Base-by-base conservation (phyloP, 2,888 invertebrate species). In the Volucella inanis region DNA sequence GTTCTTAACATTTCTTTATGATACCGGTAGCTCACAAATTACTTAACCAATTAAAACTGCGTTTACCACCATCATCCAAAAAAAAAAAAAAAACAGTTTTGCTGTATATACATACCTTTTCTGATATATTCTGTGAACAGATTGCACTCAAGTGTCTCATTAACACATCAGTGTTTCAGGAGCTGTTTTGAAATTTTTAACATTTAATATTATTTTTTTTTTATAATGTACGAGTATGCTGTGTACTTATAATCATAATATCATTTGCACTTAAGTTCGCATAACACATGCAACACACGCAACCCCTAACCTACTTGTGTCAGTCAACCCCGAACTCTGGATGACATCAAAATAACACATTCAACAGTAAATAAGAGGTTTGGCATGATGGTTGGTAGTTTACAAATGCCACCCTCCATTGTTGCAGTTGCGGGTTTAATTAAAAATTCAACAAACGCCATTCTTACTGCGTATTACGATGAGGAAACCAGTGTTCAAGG, bases 361-460 rank as follows among this genome's bases (percentile, higher is more conserved):
- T 74, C 74, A 78, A 79, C 79, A 79, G 79, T 64, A 49, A 38
- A 45, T 38, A 71, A 10, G 43, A 22, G 39, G 8, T 8, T 15
- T 59, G 54, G 39, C 11, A 43, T 14, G 39, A 14, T 57, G 70
- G 12, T 45, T 61, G 52, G 31, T 74, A 45, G 52, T 74, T 61
- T 55, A 82, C 38, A 18, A 67, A 39, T 59, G n/a, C 59, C 70
- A 74, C 68, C 79, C 72, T 43, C 62, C 67, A 59, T 71, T 76
- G 70, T 54, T 74, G 62, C 64, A 52, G 47, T 79, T 47, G 67
- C 72, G 55, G 55, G 68, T 83, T 83, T 83, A 83, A 83, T 83
- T 83, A 83, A 83, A 79, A 83, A 83, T 83, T 83, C 74, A 83
- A 83, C 79, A 79, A 79, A 68, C 55, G 67, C 78, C 78, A 83